phyloP scores from a whole-genome alignment of 2,888 invertebrate species.

The Rhodophaea formosa region DNA sequence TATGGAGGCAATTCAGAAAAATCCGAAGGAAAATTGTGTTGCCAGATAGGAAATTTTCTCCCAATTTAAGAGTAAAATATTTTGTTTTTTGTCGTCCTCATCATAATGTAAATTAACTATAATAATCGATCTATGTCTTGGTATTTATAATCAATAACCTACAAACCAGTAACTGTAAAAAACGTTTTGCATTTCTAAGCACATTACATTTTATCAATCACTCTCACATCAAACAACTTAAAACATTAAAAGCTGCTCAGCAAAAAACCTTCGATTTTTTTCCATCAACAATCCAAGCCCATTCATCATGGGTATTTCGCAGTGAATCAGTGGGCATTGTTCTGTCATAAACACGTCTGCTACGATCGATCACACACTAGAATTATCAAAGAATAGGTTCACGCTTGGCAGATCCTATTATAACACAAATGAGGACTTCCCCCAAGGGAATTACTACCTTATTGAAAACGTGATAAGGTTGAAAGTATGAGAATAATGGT shows the following conservation, averaged over 20 bases:
- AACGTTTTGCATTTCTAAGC: background rate
- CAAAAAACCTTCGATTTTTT: conserved; percentile 3
- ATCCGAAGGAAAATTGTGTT: no score
- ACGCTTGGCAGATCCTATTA: conserved; percentile 14
- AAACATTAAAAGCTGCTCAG: background rate
- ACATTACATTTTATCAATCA: background rate
- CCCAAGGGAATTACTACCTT: background rate
- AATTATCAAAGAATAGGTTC: conserved; percentile 11
- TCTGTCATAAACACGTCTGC: conserved; percentile 22
- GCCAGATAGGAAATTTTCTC: no score
- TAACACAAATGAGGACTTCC: background rate
- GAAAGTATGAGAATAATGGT: background rate
- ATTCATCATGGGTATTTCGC: conserved; percentile 17
- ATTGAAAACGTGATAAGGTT: background rate
- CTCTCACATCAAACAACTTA: background rate
- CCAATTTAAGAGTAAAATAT: no score
- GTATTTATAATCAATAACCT: background rate
- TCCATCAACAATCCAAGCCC: background rate
- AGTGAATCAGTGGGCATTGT: conserved; percentile 25
- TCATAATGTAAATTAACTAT: no score
- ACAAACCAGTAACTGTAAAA: background rate
- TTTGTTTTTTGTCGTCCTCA: no score
- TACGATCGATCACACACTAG: conserved; percentile 29
- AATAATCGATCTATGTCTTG: no score
- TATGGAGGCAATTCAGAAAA: no score